Percentiles rank a stretch among this genome's conserved stretches.
phyloP scores from a whole-genome alignment of 2,888 invertebrate species.

The Papilio elwesi region DNA sequence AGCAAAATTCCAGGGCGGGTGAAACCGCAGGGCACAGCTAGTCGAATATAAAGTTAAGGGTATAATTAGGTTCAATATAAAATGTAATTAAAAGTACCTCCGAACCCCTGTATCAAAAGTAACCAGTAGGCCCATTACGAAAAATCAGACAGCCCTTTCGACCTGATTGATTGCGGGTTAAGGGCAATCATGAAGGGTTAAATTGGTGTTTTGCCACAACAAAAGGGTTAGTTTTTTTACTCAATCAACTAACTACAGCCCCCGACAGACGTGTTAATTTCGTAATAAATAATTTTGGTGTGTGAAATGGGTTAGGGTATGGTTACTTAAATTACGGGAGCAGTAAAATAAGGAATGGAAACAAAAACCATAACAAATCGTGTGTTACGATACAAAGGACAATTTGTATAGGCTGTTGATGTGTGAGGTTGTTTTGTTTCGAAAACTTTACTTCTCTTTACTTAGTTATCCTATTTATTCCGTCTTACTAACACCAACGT shows the following conservation, averaged over 20 bases:
- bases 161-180: slow-evolving; percentile 72
- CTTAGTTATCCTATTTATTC: neutral
- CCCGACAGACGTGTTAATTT: slow-evolving; percentile 76
- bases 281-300: slow-evolving; percentile 63
- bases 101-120: slow-evolving; percentile 31
- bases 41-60: slow-evolving; percentile 2
- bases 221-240: slow-evolving; percentile 68
- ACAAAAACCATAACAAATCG: slow-evolving; percentile 12
- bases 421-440: neutral
- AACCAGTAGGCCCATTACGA: slow-evolving; percentile 60
- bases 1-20: too few species aligned
- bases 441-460: neutral
- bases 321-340: slow-evolving; percentile 38
- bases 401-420: neutral
- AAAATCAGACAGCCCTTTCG: slow-evolving; percentile 54
- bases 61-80: slow-evolving; percentile 10
- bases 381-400: neutral
- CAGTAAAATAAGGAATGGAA: neutral
- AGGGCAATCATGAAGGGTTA: slow-evolving; percentile 56
- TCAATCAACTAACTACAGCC: slow-evolving; percentile 60
- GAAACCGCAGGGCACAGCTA: too few species aligned
- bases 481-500: too few species aligned
- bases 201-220: slow-evolving; percentile 61
- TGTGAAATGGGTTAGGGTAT: slow-evolving; percentile 20
- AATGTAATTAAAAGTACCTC: slow-evolving; percentile 40